Conservation (phyloP, 2,113 vertebrate genomes). For the Camarhynchus parvulus region DNA sequence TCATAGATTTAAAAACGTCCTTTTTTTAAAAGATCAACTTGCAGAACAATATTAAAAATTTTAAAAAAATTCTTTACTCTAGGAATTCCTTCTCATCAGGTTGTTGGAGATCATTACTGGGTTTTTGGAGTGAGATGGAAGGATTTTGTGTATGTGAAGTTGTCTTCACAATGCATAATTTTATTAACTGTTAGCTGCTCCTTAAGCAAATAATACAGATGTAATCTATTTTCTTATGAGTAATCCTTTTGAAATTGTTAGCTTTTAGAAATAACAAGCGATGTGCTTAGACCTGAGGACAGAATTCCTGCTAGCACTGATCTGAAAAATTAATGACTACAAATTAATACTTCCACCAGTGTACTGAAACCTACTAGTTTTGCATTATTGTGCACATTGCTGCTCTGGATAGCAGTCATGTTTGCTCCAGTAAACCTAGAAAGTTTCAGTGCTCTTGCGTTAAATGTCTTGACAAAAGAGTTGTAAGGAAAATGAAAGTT, state of each 20-base stretch:
- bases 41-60: neutral
- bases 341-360: neutral
- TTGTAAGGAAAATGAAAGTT: conserved; percentile 52
- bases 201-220: neutral
- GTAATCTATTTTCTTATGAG: neutral
- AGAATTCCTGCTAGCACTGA: neutral
- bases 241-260: neutral
- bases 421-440: neutral
- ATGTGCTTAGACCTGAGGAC: neutral
- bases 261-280: neutral
- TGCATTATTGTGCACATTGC: neutral
- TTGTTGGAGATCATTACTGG: neutral
- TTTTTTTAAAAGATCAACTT: neutral
- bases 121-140: neutral
- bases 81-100: neutral
- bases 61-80: neutral
- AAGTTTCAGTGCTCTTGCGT: neutral
- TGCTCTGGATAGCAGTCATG: neutral
- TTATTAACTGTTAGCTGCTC: neutral
- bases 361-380: neutral
- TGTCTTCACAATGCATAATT: neutral
- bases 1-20: neutral
- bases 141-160: neutral
- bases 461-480: conserved; percentile 19
- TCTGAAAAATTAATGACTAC: conserved; percentile 3